Evolutionary conservation across 2,888 invertebrate species (phyloP).

Genomic region (Macrosoma leucophasiata): DNA sequence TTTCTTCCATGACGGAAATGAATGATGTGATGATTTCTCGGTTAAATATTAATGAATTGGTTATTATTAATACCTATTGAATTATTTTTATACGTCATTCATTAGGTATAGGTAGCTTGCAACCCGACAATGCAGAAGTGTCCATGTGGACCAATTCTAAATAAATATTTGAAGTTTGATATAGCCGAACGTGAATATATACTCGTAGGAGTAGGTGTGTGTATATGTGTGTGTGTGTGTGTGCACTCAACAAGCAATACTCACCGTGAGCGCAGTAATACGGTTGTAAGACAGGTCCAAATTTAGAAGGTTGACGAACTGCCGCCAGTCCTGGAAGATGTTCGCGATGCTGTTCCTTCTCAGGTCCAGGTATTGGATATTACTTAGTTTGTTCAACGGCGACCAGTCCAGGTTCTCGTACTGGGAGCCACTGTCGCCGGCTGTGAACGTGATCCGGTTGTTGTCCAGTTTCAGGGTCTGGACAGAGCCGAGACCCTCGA

Average conservation of each 20-base stretch:
- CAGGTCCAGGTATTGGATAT: slow-evolving; percentile 24
- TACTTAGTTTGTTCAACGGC: slow-evolving; percentile 22
- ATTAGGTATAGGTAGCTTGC: neutral
- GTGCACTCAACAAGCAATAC: slow-evolving; percentile 1
- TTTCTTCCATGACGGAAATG: too few relatives aligned
- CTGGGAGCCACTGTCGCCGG: slow-evolving; percentile 1
- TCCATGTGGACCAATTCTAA: too few relatives aligned
- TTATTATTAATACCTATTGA: neutral
- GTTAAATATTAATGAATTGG: too few relatives aligned
- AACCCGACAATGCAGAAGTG: too few relatives aligned
- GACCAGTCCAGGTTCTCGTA: slow-evolving; percentile 8
- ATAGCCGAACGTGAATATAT: too few relatives aligned
- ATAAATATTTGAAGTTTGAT: too few relatives aligned
- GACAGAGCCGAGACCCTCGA: too few relatives aligned
- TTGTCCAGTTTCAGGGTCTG: too few relatives aligned
- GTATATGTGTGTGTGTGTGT: too few relatives aligned
- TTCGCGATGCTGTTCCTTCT: slow-evolving; percentile 26
- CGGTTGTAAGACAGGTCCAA: slow-evolving; percentile 30
- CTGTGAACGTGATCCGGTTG: too few relatives aligned
- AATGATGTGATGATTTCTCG: too few relatives aligned
- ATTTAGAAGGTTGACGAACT: slow-evolving; percentile 11
- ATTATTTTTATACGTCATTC: neutral
- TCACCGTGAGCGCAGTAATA: slow-evolving; percentile 19
- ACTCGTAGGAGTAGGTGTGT: too few relatives aligned
- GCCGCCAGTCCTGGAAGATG: slow-evolving; percentile 24